Conservation (phyloP, 2,888 invertebrate species). For the Lycia hirtaria region DNA sequence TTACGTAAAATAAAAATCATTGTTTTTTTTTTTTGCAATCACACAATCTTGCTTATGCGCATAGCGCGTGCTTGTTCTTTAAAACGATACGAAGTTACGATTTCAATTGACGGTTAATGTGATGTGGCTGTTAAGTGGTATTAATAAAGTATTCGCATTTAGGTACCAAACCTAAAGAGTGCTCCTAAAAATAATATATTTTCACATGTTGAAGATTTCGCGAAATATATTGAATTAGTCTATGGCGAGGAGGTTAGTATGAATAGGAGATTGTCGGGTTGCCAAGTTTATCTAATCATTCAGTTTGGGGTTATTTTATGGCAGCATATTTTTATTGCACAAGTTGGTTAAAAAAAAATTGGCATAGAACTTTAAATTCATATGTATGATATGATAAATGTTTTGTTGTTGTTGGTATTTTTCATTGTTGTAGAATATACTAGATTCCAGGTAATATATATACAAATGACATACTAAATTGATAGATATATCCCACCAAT, state of each 20-base stretch:
- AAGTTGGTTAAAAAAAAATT: neutral
- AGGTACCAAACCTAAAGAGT: slow-evolving; percentile 1
- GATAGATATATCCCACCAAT: too few relatives aligned
- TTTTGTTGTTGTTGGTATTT: too few relatives aligned
- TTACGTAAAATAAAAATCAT: too few relatives aligned
- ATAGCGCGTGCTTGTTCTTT: neutral
- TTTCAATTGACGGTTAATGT: neutral
- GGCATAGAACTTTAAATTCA: neutral
- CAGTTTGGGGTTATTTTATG: slow-evolving; percentile 43
- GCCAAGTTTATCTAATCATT: slow-evolving; percentile 60
- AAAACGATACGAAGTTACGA: too few relatives aligned
- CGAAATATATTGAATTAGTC: too few relatives aligned
- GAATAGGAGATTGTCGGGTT: slow-evolving; percentile 36
- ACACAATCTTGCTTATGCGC: neutral
- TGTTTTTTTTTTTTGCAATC: too few relatives aligned
- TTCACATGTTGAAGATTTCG: slow-evolving; percentile 13
- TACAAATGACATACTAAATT: too few relatives aligned
- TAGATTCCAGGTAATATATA: too few relatives aligned
- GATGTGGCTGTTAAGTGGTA: neutral
- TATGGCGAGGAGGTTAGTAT: slow-evolving; percentile 1
- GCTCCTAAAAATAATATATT: slow-evolving; percentile 14
- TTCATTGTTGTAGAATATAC: too few relatives aligned
- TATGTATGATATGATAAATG: too few relatives aligned
- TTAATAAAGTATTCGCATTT: slow-evolving; percentile 3
- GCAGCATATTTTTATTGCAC: slow-evolving; percentile 7